Evolutionary conservation across 2,797 vertebrate species (phyloP), one percentile per base, ranked within the genome.

Genomic region (Cyprinodon diabolis): DNA sequence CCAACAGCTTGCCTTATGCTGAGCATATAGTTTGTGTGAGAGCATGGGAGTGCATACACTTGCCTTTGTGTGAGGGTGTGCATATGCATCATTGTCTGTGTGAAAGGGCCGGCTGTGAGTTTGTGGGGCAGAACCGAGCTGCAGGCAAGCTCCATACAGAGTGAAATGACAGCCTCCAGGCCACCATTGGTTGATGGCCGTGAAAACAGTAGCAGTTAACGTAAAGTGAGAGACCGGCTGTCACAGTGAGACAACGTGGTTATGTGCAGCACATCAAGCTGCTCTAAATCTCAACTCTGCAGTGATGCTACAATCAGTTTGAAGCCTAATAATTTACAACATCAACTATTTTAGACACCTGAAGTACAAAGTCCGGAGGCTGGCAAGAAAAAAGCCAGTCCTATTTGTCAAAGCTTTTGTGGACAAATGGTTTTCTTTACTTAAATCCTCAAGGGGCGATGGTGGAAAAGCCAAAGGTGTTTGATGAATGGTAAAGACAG

Each of bases 111-210:
- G 88, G 89, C 90, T 94, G 93, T 84, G 92, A 92, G 89, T 94
- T 94, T 95, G 93, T 95, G 92, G 93, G 92, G 92, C 93, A 93
- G 93, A 95, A 94, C 91, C 86, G 68, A 87, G 91, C 92, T 78
- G 75, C 86, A 7, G 91, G 92, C 90, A 58, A 83, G 87, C 89
- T 86, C 82, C 86, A 86, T 89, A 91, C 85, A 43, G 91, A 89
- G 87, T 40, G 73, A 90, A 92, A 93, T 93, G 91, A 91, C 90
- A 90, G 92, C 91, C 93, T 93, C 84, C 78, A 86, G 93, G 92
- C 92, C 87, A 78, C 89, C 90, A 75, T 91, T 94, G 93, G 89
- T 94, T 93, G 90, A 93, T 93, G 92, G 93, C 92, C 91, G 91
- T 92, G 90, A 93, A 93, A 93, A 93, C 89, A 92, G 90, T 91